phyloP scores from a whole-genome alignment of 2,113 vertebrate genomes.

The Merops nubicus region DNA sequence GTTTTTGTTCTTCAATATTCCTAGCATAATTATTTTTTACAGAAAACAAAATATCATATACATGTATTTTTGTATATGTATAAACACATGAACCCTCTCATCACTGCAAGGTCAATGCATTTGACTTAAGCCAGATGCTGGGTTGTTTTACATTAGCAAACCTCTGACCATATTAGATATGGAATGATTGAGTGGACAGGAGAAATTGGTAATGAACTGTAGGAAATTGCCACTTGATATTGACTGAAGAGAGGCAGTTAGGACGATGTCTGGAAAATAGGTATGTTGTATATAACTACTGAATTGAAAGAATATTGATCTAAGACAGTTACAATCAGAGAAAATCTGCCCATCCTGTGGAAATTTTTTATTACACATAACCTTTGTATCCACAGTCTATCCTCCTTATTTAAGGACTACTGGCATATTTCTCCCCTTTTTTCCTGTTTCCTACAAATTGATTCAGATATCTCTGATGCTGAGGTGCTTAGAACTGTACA shows the following conservation, averaged over 20 bases:
- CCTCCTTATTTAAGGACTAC: not conserved
- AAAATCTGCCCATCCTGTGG: not conserved
- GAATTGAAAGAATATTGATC: not conserved
- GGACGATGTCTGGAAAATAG: not conserved
- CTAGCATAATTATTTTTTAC: not conserved
- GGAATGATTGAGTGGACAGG: not conserved
- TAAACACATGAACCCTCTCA: not conserved
- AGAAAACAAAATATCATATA: not conserved
- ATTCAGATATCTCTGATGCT: not conserved
- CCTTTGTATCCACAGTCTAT: not conserved
- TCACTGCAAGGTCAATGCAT: not conserved
- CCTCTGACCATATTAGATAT: not conserved
- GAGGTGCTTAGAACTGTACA: not conserved
- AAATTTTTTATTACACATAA: not conserved
- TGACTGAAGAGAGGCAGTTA: not conserved
- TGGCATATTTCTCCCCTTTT: not conserved
- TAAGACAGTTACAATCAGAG: not conserved
- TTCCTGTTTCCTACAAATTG: not conserved
- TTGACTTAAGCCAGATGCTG: not conserved
- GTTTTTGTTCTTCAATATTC: not conserved
- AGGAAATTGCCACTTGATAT: not conserved
- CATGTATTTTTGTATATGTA: not conserved
- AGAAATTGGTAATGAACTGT: not conserved
- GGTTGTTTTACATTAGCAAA: not conserved
- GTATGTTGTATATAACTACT: not conserved